phyloP scores from a whole-genome alignment of 2,797 vertebrate species.

The Crocodylus rhombifer region DNA sequence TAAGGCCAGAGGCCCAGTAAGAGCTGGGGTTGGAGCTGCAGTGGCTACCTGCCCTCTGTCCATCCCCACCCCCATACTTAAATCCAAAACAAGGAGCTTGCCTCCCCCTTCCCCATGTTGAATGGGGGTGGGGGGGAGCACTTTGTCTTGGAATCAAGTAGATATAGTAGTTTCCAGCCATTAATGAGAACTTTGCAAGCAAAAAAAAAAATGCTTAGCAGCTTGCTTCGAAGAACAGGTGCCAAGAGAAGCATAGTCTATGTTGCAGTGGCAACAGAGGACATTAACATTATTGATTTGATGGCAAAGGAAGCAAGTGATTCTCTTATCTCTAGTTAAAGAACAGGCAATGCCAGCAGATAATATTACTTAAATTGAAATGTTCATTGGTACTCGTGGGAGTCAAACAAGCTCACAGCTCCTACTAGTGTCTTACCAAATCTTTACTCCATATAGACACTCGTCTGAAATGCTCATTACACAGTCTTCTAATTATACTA shows the following conservation, averaged over 20 bases:
- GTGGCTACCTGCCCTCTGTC: too few relatives aligned
- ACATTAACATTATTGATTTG: neutral
- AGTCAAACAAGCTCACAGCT: fast-evolving
- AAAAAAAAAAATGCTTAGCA: neutral
- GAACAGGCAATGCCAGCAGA: neutral
- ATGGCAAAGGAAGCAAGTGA: neutral
- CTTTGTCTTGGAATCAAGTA: too few relatives aligned
- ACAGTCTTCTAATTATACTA: neutral
- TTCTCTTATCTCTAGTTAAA: neutral
- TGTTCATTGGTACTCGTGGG: fast-evolving
- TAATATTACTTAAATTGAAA: neutral
- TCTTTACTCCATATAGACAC: neutral
- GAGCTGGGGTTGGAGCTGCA: too few relatives aligned
- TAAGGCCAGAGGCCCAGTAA: too few relatives aligned
- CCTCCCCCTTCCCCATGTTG: too few relatives aligned
- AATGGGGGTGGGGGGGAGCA: too few relatives aligned
- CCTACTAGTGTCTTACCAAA: neutral
- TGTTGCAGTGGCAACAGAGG: neutral
- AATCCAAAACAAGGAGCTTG: too few relatives aligned
- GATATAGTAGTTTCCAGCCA: neutral
- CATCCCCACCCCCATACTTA: too few relatives aligned
- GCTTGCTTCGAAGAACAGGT: neutral
- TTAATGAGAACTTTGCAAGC: neutral
- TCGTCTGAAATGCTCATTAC: neutral
- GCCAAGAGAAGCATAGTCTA: neutral